Percentiles rank a stretch among this genome's conserved stretches.
These are phyloP conservation scores for Antheraea yamamai DNA, from an alignment of 2,888 invertebrate genomes.

Conservation along the genomic window DNA sequence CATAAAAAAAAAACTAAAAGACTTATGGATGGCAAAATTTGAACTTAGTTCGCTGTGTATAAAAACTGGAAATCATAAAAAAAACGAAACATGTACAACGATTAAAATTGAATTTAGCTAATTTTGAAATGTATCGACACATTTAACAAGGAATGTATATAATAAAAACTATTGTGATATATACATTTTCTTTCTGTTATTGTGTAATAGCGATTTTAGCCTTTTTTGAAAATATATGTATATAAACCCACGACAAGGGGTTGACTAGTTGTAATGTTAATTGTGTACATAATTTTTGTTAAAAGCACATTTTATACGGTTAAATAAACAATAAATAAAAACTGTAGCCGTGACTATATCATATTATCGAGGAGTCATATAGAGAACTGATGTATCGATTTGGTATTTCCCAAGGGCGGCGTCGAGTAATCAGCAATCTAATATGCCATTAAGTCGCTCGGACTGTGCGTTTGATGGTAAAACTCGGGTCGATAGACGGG, in stretches of 20 bases:
- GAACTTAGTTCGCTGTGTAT: no score
- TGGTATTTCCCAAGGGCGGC: constrained; percentile 33
- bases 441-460: constrained; percentile 14
- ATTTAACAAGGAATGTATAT: neutral
- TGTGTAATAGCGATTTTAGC: neutral
- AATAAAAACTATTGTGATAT: neutral
- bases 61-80: no score
- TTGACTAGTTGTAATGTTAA: neutral
- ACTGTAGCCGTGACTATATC: neutral
- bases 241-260: neutral
- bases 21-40: no score
- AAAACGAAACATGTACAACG: no score
- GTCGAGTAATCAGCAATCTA: constrained; percentile 15
- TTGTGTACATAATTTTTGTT: neutral
- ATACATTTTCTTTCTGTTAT: neutral
- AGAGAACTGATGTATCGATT: neutral
- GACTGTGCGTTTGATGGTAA: constrained; percentile 11
- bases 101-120: no score
- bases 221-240: neutral
- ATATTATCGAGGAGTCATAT: neutral
- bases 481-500: constrained; percentile 27
- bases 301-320: neutral
- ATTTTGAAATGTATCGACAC: no score
- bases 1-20: no score
- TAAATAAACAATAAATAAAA: neutral